phyloP scores from a whole-genome alignment of 2,888 invertebrate genomes.

The Clanis bilineata region DNA sequence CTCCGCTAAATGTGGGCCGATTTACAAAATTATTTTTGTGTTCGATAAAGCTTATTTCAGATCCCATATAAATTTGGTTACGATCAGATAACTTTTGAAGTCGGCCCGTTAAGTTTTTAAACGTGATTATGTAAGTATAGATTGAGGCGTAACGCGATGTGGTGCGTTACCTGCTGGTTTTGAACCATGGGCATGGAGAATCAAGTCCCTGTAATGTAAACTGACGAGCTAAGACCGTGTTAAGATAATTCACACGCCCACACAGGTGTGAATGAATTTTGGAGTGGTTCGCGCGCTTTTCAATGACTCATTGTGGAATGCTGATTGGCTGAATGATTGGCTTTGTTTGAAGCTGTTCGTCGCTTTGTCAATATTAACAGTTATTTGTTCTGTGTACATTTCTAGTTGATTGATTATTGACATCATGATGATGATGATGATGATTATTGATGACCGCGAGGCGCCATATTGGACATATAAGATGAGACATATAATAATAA shows the following conservation, averaged over 20 bases:
- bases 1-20: too few relatives aligned
- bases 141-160: too few relatives aligned
- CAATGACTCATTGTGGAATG: conserved; percentile 7
- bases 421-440: not conserved
- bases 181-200: too few relatives aligned
- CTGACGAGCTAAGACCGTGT: not conserved
- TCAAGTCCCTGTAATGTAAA: conserved; percentile 3
- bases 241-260: conserved; percentile 6
- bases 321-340: conserved; percentile 12
- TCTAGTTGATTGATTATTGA: not conserved
- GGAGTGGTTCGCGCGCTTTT: conserved; percentile 10
- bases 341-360: conserved; percentile 1
- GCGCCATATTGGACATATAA: not conserved
- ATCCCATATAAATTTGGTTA: too few relatives aligned
- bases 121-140: too few relatives aligned
- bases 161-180: too few relatives aligned
- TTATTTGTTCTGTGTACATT: not conserved
- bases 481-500: not conserved
- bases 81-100: too few relatives aligned
- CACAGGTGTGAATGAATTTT: conserved; percentile 5
- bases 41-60: too few relatives aligned
- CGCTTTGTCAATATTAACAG: not conserved
- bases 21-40: too few relatives aligned
- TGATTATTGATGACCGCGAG: too few relatives aligned
- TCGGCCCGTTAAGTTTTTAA: too few relatives aligned